Base-by-base conservation (phyloP, 2,888 invertebrate genomes). In the Parthenolecanium corni region DNA sequence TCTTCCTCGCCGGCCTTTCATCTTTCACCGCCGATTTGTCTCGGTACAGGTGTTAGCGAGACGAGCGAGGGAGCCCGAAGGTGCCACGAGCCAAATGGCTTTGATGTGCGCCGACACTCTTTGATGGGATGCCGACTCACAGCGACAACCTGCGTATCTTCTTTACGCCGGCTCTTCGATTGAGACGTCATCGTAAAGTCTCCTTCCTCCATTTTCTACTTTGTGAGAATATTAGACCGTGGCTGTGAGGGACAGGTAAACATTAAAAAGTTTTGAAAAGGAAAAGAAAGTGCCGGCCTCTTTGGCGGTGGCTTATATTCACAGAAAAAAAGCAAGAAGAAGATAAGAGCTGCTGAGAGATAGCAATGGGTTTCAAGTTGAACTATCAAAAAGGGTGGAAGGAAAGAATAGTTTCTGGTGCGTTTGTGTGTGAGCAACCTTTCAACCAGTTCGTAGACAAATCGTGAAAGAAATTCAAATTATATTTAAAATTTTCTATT, bases 21-120 rank as follows among this genome's bases (percentile, higher is more conserved):
- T 49, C 49, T 61, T 49, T 61, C 31, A 49, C 61, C 61, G 61
- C 49, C 61, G 61, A 61, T 61, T 61, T 61, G 61, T 61, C 61
- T 61, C 61, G 61, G 61, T 61, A 61, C 61, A 61, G 61, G 61
- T 61, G 61, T 61, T 61, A 36, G 61, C 23, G 61, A 61, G 61
- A 61, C 49, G 61, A 61, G 61, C 49, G 61, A 61, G 47, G 31
- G 51, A 61, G 61, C 61, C 51, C 23, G 47, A 61, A 61, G 61
- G 56, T 62, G 66, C 66, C 66, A 66, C 66, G 66, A 66, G 66
- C 66, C 66, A 66, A 66, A 52, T 47, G 49, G 61, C 65, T 64
- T 66, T 66, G 66, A 66, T 66, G 64, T 66, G 62, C 62, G 64
- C 65, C 65, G 65, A 44, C 64, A 47, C 52, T 56, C 47, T 61